Conservation (phyloP, 1,140 invertebrate species). For the Musca domestica region DNA sequence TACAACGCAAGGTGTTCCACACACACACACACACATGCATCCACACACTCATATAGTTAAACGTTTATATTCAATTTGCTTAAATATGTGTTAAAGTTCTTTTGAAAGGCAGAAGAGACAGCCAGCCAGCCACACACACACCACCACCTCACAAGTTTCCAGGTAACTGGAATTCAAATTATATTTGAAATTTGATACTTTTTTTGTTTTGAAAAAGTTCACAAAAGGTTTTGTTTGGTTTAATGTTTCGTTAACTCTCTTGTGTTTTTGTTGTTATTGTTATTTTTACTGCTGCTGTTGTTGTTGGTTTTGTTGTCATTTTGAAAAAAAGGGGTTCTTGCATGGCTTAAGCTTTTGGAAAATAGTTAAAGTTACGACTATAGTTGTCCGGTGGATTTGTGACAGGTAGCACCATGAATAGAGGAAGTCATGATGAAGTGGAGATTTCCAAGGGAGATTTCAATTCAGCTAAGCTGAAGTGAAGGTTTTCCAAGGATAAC, state of each 20-base stretch:
- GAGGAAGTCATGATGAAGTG: too few relatives aligned
- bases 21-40: background rate
- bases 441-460: too few relatives aligned
- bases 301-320: background rate
- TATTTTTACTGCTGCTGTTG: background rate
- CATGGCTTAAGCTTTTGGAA: conserved; percentile 8
- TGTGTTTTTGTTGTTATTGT: conserved; percentile 4
- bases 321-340: background rate
- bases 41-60: too few relatives aligned
- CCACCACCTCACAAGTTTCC: background rate
- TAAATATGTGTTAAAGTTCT: too few relatives aligned
- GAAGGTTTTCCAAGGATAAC: too few relatives aligned
- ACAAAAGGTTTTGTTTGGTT: background rate
- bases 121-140: too few relatives aligned
- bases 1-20: conserved; percentile 1
- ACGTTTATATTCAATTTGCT: too few relatives aligned
- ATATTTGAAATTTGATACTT: conserved; percentile 13
- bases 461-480: too few relatives aligned
- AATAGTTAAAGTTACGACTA: background rate
- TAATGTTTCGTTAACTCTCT: conserved; percentile 15
- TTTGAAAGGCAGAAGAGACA: too few relatives aligned
- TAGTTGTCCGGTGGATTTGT: too few relatives aligned
- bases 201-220: background rate
- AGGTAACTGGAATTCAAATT: conserved; percentile 3
- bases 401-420: too few relatives aligned